phyloP scores from a whole-genome alignment of 2,888 invertebrate genomes.

The Lapara coniferarum region DNA sequence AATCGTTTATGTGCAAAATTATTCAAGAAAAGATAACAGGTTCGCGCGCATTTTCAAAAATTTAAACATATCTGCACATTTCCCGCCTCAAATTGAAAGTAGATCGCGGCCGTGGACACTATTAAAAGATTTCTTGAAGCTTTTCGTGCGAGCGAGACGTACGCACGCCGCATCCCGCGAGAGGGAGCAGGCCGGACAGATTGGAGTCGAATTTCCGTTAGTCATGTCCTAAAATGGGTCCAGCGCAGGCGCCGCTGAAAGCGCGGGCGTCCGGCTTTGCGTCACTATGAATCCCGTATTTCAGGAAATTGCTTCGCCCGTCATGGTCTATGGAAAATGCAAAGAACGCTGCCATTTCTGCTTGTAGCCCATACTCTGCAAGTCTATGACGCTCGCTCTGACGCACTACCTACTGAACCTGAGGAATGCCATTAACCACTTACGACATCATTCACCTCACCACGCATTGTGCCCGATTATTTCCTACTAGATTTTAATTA shows the following conservation, averaged over 20 bases:
- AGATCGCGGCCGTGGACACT: constrained; percentile 84
- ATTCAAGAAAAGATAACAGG: not conserved
- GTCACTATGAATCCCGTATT: constrained; percentile 81
- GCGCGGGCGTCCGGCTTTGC: constrained; percentile 81
- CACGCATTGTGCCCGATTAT: constrained; percentile 41
- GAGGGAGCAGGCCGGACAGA: constrained; percentile 79
- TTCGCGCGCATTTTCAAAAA: constrained; percentile 59
- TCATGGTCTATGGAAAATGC: constrained; percentile 65
- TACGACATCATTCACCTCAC: constrained; percentile 62
- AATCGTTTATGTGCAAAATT: not conserved
- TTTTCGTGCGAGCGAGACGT: constrained; percentile 79
- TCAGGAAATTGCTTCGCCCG: constrained; percentile 74
- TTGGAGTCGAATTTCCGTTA: constrained; percentile 86
- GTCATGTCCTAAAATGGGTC: constrained; percentile 89
- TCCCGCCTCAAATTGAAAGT: constrained; percentile 82
- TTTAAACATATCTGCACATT: constrained; percentile 64
- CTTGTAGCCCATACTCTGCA: constrained; percentile 46
- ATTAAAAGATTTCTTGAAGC: constrained; percentile 84
- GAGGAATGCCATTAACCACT: constrained; percentile 77
- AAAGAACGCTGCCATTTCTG: constrained; percentile 53
- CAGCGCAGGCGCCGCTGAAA: constrained; percentile 84
- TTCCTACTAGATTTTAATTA: not conserved
- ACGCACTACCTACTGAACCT: constrained; percentile 68
- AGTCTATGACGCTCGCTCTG: constrained; percentile 67
- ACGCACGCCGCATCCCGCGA: constrained; percentile 67